Evolutionary conservation across 2,888 invertebrate species (phyloP), one percentile per base, ranked within the genome.

Genomic region (Nyleta sp.): DNA sequence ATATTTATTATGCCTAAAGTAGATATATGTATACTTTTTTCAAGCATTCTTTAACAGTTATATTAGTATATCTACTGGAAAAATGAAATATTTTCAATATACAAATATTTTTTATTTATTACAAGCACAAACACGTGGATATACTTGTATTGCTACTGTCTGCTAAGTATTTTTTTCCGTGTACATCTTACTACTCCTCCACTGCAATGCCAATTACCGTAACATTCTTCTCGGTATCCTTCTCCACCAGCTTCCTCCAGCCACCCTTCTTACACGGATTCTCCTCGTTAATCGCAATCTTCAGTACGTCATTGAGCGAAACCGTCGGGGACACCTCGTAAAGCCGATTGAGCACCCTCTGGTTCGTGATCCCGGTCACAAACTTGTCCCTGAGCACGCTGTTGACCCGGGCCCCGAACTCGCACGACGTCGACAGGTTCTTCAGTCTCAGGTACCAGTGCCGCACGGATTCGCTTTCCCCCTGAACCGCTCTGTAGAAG

Each of bases 371-470:
- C 10, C 82, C 82, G 0, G 82, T 82, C 1, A 81, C 76, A 53
- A 84, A 85, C 55, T 80, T 81, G 57, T 87, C 85, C 67, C 81
- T 84, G 2, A 28, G 80, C 1, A 74, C 64, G n/a, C 78, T 81
- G 68, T 82, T 78, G 15, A 82, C 70, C 13, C 67, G 50, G 4
- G 76, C 65, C 1, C 81, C 82, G 40, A 82, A 84, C 44, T 80
- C 78, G 13, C 83, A 82, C 0, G 62, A 44, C 6, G 20, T 35
- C 1, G 82, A 55, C 28, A 80, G 50, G 80, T 75, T 83, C 83
- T 87, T 85, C 80, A 88, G 70, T 79, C 86, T 53, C 80, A 82
- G 83, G 84, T 86, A 84, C 82, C 82, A 82, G 0, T 80, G 44
- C 8, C 75, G 59, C 0, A 84, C 24, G 0, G 67, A 40, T 42